Base-by-base conservation (phyloP, 2,888 invertebrate species). In the Lampropteryx suffumata region DNA sequence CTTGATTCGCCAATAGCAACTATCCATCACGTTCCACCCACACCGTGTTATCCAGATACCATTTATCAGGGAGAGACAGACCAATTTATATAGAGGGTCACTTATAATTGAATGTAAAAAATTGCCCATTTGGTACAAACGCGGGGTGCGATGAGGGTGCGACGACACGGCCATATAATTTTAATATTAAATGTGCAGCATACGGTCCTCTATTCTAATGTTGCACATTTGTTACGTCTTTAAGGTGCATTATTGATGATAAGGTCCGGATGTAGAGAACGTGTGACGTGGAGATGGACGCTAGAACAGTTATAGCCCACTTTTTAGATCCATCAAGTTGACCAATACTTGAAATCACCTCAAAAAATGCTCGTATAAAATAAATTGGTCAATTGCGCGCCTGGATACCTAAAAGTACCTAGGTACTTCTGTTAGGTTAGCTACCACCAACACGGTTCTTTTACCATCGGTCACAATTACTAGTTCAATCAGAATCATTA, bases 61-160 rank as follows among this genome's bases (percentile, higher is more conserved):
- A 88, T 88, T 87, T 84, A 85, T 88, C 74, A 86, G 76, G 76
- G 82, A 70, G 76, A 76, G 82, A 84, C 83, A 82, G 79, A 81
- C 75, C 83, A 83, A 88, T 88, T 86, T 85, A 87, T 88, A 83
- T 79, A 80, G 75, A 79, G 80, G 84, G 86, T 78, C 78, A 82
- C 68, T 73, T 74, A 77, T 88, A 85, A 89, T 88, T 87, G 85
- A 86, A 86, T 84, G 82, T 82, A 84, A 87, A 88, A 86, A 88
- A 87, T 85, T 45, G 62, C 50, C 56, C 44, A 34, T 50, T 55
- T 55, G 55, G 58, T 45, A 53, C 55, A 41, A 35, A 55, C 48
- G 48, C 28, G 55, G 58, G 42, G 55, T n/a, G n/a, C 55, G 35
- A 36, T 55, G 11, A 53, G 44, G 42, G 58, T 42, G 56, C 17